Evolutionary conservation across 2,797 vertebrate genomes (phyloP).

Genomic region (Mus caroli): DNA sequence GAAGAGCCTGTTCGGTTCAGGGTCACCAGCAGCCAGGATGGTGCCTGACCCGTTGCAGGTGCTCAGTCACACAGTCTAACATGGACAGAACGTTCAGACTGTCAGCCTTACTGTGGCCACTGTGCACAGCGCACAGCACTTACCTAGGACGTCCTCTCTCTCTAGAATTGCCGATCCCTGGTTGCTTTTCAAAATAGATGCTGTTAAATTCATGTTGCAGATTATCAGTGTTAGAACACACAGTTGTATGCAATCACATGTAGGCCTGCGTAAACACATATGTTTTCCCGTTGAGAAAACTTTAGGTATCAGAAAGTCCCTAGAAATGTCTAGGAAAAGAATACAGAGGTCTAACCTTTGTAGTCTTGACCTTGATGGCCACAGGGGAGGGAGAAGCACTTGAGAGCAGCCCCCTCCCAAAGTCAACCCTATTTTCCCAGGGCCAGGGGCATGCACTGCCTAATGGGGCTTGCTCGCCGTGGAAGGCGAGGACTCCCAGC

Average conservation of each 20-base stretch:
- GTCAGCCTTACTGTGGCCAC: background rate
- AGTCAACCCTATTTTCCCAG: slow-evolving; percentile 78
- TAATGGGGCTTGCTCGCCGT: slow-evolving; percentile 60
- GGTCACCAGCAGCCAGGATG: background rate
- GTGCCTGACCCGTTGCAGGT: background rate
- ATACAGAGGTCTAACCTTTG: slow-evolving; percentile 67
- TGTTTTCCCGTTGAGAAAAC: background rate
- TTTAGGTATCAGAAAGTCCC: slow-evolving; percentile 67
- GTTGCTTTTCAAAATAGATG: background rate
- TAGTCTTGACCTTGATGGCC: slow-evolving; percentile 36
- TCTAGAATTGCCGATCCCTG: background rate
- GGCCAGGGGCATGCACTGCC: slow-evolving; percentile 73
- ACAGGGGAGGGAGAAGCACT: slow-evolving; percentile 58
- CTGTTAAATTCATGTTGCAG: background rate
- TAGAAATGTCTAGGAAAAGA: slow-evolving; percentile 43
- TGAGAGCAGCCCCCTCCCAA: slow-evolving; percentile 74
- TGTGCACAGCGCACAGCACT: background rate
- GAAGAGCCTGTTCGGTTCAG: background rate
- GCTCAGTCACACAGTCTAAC: background rate
- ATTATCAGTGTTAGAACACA: background rate
- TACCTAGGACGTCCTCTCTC: background rate
- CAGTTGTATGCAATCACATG: too few species aligned
- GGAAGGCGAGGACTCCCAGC: slow-evolving; percentile 84
- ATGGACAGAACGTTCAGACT: background rate
- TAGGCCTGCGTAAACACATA: rapidly evolving